Conservation (phyloP, 2,888 invertebrate genomes). For the Thumatha senex region DNA sequence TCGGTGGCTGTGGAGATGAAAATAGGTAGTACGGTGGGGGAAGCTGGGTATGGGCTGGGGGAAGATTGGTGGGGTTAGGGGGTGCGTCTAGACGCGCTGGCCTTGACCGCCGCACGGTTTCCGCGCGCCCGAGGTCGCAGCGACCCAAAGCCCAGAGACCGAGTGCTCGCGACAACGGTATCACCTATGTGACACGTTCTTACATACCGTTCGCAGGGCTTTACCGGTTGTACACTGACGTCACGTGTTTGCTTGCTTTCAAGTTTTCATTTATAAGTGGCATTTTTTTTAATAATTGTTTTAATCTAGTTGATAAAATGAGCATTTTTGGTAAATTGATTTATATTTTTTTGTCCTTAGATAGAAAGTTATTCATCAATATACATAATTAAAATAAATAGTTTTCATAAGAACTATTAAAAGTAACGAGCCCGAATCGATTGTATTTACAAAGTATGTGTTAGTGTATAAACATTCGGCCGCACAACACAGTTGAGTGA, state of each 20-base stretch:
- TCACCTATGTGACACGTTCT: slow-evolving; percentile 22
- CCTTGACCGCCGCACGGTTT: slow-evolving; percentile 79
- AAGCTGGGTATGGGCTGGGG: slow-evolving; percentile 59
- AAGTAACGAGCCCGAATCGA: slow-evolving; percentile 19
- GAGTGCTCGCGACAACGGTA: slow-evolving; percentile 51
- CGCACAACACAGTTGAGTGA: slow-evolving; percentile 63
- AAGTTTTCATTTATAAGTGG: neutral
- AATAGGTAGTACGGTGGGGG: slow-evolving; percentile 59
- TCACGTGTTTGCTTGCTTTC: neutral
- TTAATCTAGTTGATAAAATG: too few relatives aligned
- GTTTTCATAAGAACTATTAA: neutral
- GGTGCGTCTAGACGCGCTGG: slow-evolving; percentile 43
- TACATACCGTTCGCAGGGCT: slow-evolving; percentile 6
- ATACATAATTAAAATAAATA: neutral
- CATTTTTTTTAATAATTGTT: too few relatives aligned
- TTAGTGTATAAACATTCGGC: slow-evolving; percentile 60
- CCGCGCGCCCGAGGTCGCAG: slow-evolving; percentile 73
- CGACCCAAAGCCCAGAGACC: slow-evolving; percentile 75
- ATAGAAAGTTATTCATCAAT: too few relatives aligned
- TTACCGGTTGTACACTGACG: neutral
- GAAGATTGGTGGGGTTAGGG: slow-evolving; percentile 50
- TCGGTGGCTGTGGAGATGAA: slow-evolving; percentile 56
- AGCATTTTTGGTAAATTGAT: too few relatives aligned
- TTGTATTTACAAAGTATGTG: slow-evolving; percentile 16
- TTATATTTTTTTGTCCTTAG: too few relatives aligned